phyloP scores from a whole-genome alignment of 2,113 vertebrate species.

The Sceloporus undulatus region DNA sequence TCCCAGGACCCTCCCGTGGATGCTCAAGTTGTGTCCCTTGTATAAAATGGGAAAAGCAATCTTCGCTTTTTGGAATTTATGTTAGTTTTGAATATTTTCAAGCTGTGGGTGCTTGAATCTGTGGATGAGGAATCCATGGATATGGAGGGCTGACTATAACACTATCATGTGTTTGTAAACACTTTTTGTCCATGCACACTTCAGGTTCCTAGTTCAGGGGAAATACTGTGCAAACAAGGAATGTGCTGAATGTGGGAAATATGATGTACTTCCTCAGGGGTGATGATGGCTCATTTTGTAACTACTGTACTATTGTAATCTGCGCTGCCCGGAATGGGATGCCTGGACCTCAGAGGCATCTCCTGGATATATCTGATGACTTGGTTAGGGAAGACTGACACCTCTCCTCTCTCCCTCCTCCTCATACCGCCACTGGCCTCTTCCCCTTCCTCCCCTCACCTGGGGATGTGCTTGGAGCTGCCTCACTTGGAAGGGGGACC shows the following conservation, averaged over 20 bases:
- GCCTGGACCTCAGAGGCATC: not conserved
- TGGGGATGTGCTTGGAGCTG: not conserved
- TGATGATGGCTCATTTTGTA: not conserved
- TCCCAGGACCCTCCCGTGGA: too few species aligned
- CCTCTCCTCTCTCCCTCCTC: too few species aligned
- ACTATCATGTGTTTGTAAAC: not conserved
- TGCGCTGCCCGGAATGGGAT: not conserved
- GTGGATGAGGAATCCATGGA: too few species aligned
- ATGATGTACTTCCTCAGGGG: not conserved
- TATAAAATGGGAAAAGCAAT: too few species aligned
- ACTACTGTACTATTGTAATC: fast-evolving
- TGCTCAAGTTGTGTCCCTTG: too few species aligned
- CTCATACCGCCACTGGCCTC: not conserved
- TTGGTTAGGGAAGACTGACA: not conserved
- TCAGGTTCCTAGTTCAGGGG: not conserved
- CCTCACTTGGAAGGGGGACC: too few species aligned
- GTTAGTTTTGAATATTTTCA: too few species aligned
- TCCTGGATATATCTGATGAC: not conserved
- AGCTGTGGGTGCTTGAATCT: too few species aligned
- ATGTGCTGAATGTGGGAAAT: not conserved
- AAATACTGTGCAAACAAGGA: not conserved
- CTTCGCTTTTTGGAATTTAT: too few species aligned
- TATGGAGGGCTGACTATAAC: too few species aligned
- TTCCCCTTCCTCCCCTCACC: not conserved
- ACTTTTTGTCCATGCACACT: too few species aligned